These are phyloP conservation scores for Metellina segmentata DNA, from an alignment of 2,888 invertebrate species.

Conservation along the genomic window DNA sequence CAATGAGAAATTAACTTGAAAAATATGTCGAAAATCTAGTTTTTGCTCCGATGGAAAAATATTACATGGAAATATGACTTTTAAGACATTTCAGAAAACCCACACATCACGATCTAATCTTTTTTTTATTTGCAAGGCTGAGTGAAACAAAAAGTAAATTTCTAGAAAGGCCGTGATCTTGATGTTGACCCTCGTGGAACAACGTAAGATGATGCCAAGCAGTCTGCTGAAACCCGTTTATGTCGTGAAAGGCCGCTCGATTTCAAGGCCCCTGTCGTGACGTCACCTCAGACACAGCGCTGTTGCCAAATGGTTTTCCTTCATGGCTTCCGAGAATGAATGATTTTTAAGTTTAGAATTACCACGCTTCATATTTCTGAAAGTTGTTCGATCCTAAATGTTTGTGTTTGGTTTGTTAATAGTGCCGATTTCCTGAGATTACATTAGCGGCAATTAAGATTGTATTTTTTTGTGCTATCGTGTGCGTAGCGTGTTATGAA, in stretches of 20 bases:
- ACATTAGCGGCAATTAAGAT: no score
- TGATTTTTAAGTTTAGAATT: conserved; percentile 8
- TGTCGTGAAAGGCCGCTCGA: conserved; percentile 34
- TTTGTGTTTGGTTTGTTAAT: no score
- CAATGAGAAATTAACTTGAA: no score
- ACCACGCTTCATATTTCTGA: neutral
- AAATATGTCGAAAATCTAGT: no score
- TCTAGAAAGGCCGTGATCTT: conserved; percentile 69
- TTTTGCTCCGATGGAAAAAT: no score
- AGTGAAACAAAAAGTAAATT: conserved; percentile 13
- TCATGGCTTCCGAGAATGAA: conserved; percentile 17
- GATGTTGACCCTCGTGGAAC: conserved; percentile 53
- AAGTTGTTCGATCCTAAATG: neutral
- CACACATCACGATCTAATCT: neutral
- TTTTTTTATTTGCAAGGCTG: conserved; percentile 21
- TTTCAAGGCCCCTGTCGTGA: conserved; percentile 53
- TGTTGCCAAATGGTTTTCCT: conserved; percentile 45
- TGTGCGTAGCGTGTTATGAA: no score
- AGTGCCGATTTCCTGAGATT: no score
- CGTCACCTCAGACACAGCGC: conserved; percentile 30
- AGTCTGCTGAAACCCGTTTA: conserved; percentile 72
- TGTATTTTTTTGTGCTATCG: no score
- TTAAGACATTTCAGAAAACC: neutral
- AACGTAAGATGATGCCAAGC: conserved; percentile 71
- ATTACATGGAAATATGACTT: no score